phyloP scores from a whole-genome alignment of 2,888 invertebrate genomes.

The Rotaria magnacalcarata region DNA sequence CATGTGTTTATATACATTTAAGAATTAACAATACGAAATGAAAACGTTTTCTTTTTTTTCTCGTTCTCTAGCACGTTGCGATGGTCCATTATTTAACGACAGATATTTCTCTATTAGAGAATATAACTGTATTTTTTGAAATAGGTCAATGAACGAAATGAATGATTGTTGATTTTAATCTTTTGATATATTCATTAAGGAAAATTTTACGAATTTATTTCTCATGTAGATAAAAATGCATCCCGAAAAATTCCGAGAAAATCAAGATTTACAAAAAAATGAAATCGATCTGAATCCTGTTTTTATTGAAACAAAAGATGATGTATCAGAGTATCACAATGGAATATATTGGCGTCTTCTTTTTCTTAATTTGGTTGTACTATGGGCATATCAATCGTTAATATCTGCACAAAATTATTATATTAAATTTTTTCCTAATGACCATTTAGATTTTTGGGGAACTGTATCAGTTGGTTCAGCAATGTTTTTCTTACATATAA shows the following conservation, averaged over 20 bases:
- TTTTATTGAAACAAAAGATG: not conserved
- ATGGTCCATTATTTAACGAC: no score
- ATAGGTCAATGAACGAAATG: not conserved
- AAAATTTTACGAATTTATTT: no score
- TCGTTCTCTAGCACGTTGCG: no score
- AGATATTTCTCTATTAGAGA: no score
- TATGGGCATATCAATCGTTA: conserved; percentile 4
- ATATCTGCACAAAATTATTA: not conserved
- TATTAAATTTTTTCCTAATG: not conserved
- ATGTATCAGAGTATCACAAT: not conserved
- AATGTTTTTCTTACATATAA: not conserved
- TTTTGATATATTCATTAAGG: no score
- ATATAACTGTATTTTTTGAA: not conserved
- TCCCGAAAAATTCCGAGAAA: not conserved
- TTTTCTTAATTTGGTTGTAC: not conserved
- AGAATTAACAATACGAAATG: no score
- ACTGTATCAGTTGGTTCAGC: not conserved
- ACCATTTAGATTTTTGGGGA: conserved; percentile 5
- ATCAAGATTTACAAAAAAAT: not conserved
- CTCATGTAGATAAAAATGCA: not conserved
- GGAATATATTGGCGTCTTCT: not conserved
- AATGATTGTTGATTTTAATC: no score
- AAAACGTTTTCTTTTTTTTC: no score
- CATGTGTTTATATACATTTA: no score
- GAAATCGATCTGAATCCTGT: not conserved